phyloP scores from a whole-genome alignment of 2,888 invertebrate species.

The Pyralis farinalis region DNA sequence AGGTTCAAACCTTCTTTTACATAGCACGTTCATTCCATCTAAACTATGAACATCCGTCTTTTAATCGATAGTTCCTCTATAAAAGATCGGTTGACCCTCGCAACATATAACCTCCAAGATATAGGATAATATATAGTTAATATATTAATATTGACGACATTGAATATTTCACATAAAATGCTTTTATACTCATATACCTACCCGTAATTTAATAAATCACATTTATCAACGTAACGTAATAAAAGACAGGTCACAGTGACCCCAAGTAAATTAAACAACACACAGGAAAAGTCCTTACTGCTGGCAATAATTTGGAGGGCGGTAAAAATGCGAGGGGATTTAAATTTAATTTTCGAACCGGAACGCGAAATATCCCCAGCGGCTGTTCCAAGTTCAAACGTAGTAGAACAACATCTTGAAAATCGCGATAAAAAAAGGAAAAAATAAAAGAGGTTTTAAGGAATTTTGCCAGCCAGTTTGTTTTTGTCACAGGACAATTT shows the following conservation, averaged over 20 bases:
- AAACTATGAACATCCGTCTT: too few species aligned
- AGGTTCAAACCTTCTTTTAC: too few species aligned
- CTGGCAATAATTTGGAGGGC: conserved; percentile 68
- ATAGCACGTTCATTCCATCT: too few species aligned
- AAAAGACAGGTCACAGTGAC: conserved; percentile 35
- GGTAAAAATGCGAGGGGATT: conserved; percentile 74
- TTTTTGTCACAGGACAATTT: not conserved
- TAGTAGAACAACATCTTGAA: conserved; percentile 45
- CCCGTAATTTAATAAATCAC: conserved; percentile 1
- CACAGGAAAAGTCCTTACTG: conserved; percentile 55
- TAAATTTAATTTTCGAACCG: conserved; percentile 77
- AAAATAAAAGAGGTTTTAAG: conserved; percentile 27
- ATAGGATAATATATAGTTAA: too few species aligned
- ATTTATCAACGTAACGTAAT: conserved; percentile 16
- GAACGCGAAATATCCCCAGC: conserved; percentile 70
- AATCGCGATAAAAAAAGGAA: conserved; percentile 44
- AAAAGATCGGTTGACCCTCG: too few species aligned
- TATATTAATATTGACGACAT: too few species aligned
- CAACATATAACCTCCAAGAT: too few species aligned
- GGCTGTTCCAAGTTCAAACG: conserved; percentile 61
- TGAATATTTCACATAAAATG: too few species aligned
- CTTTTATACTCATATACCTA: too few species aligned
- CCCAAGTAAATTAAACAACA: conserved; percentile 57
- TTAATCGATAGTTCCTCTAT: too few species aligned
- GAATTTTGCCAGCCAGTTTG: conserved; percentile 19